Evolutionary conservation across 2,113 vertebrate genomes (phyloP), one percentile per base, ranked within the genome.

Genomic region (Paramormyrops kingsleyae): DNA sequence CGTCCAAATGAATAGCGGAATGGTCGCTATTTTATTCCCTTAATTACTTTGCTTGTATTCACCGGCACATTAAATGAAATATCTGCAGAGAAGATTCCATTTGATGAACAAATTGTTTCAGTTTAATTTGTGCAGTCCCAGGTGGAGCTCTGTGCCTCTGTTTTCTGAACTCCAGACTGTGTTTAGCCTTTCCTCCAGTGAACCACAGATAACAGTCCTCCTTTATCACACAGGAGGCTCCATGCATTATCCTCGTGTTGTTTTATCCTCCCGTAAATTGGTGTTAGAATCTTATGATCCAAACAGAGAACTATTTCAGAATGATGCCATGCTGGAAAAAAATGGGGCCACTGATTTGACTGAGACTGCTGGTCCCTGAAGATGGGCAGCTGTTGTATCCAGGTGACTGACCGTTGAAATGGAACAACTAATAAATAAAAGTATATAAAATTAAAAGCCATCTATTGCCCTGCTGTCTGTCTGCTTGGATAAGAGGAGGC

Each of bases 1-100:
- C 90, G 92, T 95, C 94, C 93, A 49, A 95, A 91, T 95, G 93
- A 94, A 94, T 94, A 95, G 92, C 92, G 89, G 87, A 77, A 35
- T 88, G 90, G 93, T 90, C 0, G 1, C 66, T 93, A 90, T 96
- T 95, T 95, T 94, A 80, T 94, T 70, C 85, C 91, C 83, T 85
- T 94, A 92, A 94, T 95, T 95, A 88, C 92, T 94, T 94, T 90
- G 93, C 80, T 90, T 92, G 86, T 93, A 94, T 87, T 91, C 91
- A 92, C 89, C 56, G 80, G 94, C 94, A 95, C 0, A 0, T 94
- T 94, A 91, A 74, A 92, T 94, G 93, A 95, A 95, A 94, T 94
- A 93, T 91, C 90, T 91, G 90, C 0, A 1, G 85, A 92, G 50
- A 89, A 93, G 49, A 93, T 92, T 94, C 88, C 92, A 91, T 92